Base-by-base conservation (phyloP, 1,140 invertebrate genomes). In the Latrodectus geometricus region DNA sequence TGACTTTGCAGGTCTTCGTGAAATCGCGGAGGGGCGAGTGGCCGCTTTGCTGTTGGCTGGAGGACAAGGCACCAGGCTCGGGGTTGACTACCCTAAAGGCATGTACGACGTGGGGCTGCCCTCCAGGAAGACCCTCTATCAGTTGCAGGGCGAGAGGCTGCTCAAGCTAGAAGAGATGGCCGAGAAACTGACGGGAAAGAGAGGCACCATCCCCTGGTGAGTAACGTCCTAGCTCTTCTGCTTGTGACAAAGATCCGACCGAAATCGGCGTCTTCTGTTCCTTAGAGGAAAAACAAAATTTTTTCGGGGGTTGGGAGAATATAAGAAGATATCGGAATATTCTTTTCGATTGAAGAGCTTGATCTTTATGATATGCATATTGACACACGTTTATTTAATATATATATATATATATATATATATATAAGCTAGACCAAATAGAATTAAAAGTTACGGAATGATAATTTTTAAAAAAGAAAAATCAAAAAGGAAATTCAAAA, bases 71-170 rank as follows among this genome's bases (percentile, higher is more conserved):
- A 99, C 98, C 4, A 93, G 99, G 78, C 93, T 99, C 0, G 99
- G 98, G 14, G 97, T 98, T 0, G 92, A 93, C 61, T 95, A 97
- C 90, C 98, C 99, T 0, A 99, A 99, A 93, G 99, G 98, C 80
- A 99, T 99, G 96, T 99, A 96, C 90, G 93, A 97, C 90, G 95
- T 99, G 82, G 96, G 95, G 8, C 92, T 99, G 50, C 96, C 96
- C 4, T 99, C 97, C 2, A 92, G 92, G 12, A 98, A 99, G 91
- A 96, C 96, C 0, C 92, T 99, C 0, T 99, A 98, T 90, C 96
- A 98, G 92, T 93, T 99, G 12, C 98, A 99, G 93, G 98, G 97
- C 0, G 97, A 99, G 90, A 93, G 97, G 89, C 96, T 99, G 69
- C 89, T 94, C 1, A 92, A 94, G 88, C 91, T 99, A 0, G 93